Percentiles rank a stretch among this genome's conserved stretches.
Evolutionary conservation across 1,140 invertebrate genomes (phyloP).

Genomic region (Stenopsyche tienmushanensis): DNA sequence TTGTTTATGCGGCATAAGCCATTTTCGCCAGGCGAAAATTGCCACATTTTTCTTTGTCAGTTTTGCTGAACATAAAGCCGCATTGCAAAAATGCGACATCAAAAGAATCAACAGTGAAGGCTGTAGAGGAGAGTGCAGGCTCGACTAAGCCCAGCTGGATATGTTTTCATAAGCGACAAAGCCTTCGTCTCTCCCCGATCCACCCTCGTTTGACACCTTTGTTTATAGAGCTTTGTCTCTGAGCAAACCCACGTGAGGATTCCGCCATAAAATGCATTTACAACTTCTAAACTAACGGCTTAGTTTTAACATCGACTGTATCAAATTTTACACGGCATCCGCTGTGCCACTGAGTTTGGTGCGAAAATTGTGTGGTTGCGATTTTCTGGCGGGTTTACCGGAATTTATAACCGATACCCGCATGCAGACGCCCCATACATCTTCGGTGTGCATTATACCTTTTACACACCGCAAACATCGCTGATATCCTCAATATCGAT

Average conservation of each 20-base stretch:
- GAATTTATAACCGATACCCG: too few relatives aligned
- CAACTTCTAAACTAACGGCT: not conserved
- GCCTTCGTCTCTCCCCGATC: slow-evolving; percentile 11
- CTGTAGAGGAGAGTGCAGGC: slow-evolving; percentile 14
- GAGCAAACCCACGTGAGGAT: not conserved
- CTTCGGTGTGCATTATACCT: too few relatives aligned
- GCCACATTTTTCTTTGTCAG: slow-evolving; percentile 15
- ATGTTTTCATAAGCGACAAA: slow-evolving; percentile 39
- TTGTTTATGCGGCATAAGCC: not conserved
- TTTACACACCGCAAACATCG: too few relatives aligned
- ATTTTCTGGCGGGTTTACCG: too few relatives aligned
- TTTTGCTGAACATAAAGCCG: slow-evolving; percentile 8
- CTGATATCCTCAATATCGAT: too few relatives aligned
- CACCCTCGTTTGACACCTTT: slow-evolving; percentile 25
- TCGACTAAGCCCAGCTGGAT: slow-evolving; percentile 32
- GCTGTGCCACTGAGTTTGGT: too few relatives aligned
- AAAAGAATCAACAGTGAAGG: slow-evolving; percentile 31
- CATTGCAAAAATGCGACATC: slow-evolving; percentile 31
- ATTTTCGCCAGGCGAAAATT: not conserved
- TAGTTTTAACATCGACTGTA: not conserved
- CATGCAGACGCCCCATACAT: too few relatives aligned
- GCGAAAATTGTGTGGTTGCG: too few relatives aligned
- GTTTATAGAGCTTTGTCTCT: slow-evolving; percentile 28
- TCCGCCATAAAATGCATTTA: slow-evolving; percentile 8
- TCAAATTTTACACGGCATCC: not conserved